Percentiles rank a stretch among this genome's conserved stretches.
Conservation (phyloP, 2,113 vertebrate genomes). For the Seriola dumerili region DNA sequence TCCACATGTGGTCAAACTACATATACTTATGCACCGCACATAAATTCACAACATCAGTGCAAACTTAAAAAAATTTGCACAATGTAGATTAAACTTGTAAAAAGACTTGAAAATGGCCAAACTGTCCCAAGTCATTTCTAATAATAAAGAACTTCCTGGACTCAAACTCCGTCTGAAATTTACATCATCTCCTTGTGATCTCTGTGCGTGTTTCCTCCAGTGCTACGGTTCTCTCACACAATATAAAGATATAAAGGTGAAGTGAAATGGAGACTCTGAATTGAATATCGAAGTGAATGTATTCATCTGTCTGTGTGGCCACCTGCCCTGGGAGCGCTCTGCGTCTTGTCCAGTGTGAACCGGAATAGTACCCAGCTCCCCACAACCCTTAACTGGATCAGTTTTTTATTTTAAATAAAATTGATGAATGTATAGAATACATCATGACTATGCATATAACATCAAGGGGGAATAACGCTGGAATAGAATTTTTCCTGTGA, state of each 20-base stretch:
- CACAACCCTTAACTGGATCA: background rate
- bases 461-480: background rate
- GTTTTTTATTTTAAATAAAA: background rate
- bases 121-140: slow-evolving; percentile 40
- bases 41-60: slow-evolving; percentile 16
- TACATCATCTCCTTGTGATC: background rate
- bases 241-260: background rate
- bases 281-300: background rate
- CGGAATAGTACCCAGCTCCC: background rate
- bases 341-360: background rate
- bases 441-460: background rate
- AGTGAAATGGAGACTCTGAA: background rate
- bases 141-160: background rate
- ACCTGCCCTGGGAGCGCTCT: background rate
- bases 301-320: background rate
- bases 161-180: background rate
- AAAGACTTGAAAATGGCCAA: slow-evolving; percentile 22
- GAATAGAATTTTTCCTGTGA: background rate
- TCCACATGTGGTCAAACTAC: slow-evolving; percentile 28
- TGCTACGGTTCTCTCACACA: background rate
- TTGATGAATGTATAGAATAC: background rate
- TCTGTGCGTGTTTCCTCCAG: background rate
- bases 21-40: slow-evolving; percentile 25
- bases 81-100: slow-evolving; percentile 64
- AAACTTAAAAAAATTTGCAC: slow-evolving; percentile 48